These are phyloP conservation scores for Boloria selene DNA, from an alignment of 2,888 invertebrate species.

Conservation along the genomic window DNA sequence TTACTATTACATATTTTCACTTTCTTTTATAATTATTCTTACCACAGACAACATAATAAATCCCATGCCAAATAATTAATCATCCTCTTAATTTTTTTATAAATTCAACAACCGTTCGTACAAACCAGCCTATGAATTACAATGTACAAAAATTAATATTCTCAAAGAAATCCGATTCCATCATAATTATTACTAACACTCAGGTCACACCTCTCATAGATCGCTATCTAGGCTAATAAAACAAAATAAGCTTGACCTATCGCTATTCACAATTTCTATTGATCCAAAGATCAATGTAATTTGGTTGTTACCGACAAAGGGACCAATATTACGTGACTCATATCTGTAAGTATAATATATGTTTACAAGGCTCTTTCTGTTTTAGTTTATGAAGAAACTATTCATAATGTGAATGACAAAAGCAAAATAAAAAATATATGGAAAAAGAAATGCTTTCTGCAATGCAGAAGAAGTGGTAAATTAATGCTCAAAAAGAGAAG, in stretches of 20 bases:
- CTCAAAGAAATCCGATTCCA: conserved; percentile 27
- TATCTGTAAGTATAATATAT: not conserved
- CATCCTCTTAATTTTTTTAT: not conserved
- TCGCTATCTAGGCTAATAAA: conserved; percentile 33
- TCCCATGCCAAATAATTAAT: conserved; percentile 6
- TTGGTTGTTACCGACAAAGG: conserved; percentile 10
- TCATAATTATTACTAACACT: conserved; percentile 35
- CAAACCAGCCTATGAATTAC: conserved; percentile 23
- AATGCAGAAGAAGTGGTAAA: too few species aligned
- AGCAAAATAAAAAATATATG: too few species aligned
- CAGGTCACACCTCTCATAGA: conserved; percentile 33
- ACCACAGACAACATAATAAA: not conserved
- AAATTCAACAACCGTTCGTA: conserved; percentile 2
- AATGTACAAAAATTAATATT: conserved; percentile 32
- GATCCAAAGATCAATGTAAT: conserved; percentile 2
- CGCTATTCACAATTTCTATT: not conserved
- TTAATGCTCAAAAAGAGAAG: too few species aligned
- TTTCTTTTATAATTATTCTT: too few species aligned
- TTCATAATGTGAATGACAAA: too few species aligned
- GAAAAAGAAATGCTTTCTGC: too few species aligned
- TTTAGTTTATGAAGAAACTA: not conserved
- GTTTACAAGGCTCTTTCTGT: conserved; percentile 7
- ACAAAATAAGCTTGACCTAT: conserved; percentile 24
- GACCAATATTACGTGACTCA: conserved; percentile 9
- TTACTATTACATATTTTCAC: too few species aligned